These are phyloP conservation scores for Thalassarche chlororhynchos DNA, from an alignment of 2,113 vertebrate genomes.

Conservation along the genomic window DNA sequence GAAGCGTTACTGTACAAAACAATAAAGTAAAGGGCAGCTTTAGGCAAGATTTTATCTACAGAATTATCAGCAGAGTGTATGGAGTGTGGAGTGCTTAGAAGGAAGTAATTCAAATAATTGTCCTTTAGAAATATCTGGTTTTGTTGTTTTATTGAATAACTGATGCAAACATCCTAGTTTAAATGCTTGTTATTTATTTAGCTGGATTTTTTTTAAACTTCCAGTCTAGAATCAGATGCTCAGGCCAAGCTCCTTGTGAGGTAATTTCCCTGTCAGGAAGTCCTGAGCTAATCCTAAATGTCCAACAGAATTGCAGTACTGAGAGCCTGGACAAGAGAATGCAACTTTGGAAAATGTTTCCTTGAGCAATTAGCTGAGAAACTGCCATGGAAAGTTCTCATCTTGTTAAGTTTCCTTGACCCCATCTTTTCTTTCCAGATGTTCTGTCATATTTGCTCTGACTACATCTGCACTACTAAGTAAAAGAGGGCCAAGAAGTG, in stretches of 20 bases:
- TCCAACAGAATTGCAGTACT: neutral
- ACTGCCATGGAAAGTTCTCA: neutral
- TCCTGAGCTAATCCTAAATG: neutral
- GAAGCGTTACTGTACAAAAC: neutral
- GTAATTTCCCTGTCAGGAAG: constrained; percentile 34
- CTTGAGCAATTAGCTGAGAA: constrained; percentile 13
- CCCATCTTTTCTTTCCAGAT: constrained; percentile 22
- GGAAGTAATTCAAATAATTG: neutral
- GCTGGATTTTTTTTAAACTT: neutral
- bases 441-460: neutral
- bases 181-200: neutral
- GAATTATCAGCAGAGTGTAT: neutral
- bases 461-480: neutral
- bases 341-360: neutral
- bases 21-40: neutral
- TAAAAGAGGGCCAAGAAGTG: neutral
- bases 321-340: neutral
- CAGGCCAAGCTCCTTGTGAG: neutral
- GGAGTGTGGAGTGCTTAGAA: neutral
- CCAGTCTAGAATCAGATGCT: neutral
- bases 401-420: constrained; percentile 11
- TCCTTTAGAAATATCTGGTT: neutral
- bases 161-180: neutral
- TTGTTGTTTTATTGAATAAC: neutral
- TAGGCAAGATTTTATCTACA: neutral